Evolutionary conservation across 2,797 vertebrate genomes (phyloP), one percentile per base, ranked within the genome.

Genomic region (Anabas testudineus): DNA sequence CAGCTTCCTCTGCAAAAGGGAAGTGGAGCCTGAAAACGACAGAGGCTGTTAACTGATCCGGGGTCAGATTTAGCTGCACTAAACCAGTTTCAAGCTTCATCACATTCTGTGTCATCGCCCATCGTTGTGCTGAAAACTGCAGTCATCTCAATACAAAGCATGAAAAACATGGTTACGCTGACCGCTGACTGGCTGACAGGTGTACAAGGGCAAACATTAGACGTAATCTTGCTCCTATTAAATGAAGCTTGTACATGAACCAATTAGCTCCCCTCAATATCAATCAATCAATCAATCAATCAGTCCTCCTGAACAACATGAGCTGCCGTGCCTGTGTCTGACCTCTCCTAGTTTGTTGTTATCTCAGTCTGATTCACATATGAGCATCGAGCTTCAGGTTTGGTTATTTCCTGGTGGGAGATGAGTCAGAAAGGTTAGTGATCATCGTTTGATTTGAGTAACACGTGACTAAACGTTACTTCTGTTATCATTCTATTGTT

Each of bases 21-120:
- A 89, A 87, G 85, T 68, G 0, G 67, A 63, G 78, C 82, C 77
- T 67, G 64, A 84, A 80, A 82, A 75, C 51, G 61, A 64, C 67
- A 39, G 68, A n/a, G 16, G 32, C 43, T 51, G 39, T 53, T 70
- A 76, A 56, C 55, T 74, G 85, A 85, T 67, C 76, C 34, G 0
- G 15, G 78, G 36, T 86, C 68, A 71, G 56, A 80, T 81, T 77
- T 39, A 46, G 30, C 42, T 30, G 26, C 39, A 39, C 49, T 34
- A 41, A 67, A 60, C 37, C 13, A 4, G 41, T 55, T 16, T n/a
- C 47, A 52, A 37, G 64, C 61, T 54, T 77, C 55, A n/a, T 74
- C 66, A 30, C 47, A 12, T 57, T 52, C 48, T 47, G 19, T 37
- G 5, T 42, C 9, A 1, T 12, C n/a, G 1, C 18, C 37, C 16